These are phyloP conservation scores for Sebastes itinus DNA, from an alignment of 2,797 vertebrate genomes.

Conservation along the genomic window DNA sequence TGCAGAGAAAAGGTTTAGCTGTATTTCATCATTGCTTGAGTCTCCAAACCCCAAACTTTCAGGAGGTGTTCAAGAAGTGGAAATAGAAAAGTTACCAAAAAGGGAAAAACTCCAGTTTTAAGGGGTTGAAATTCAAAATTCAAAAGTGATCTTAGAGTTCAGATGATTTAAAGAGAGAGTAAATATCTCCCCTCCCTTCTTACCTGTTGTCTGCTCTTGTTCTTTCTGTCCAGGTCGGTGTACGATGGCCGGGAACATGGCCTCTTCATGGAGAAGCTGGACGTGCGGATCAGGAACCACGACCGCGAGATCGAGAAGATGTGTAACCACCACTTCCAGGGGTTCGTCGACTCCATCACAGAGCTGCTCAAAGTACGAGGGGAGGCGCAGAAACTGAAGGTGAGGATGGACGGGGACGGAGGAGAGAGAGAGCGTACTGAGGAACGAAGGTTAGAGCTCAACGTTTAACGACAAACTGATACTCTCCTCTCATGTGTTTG, in stretches of 20 bases:
- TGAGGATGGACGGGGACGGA: slow-evolving; percentile 42
- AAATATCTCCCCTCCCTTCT: not conserved
- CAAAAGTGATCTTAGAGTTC: not conserved
- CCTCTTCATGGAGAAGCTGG: slow-evolving; percentile 96
- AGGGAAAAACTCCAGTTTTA: not conserved
- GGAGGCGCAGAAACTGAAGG: slow-evolving; percentile 97
- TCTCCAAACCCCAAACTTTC: not conserved
- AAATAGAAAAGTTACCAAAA: too few species aligned
- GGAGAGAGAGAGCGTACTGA: not conserved
- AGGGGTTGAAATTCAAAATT: not conserved
- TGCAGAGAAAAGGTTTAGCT: not conserved
- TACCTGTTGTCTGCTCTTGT: fast-evolving
- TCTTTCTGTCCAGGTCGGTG: slow-evolving; percentile 85
- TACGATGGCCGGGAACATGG: slow-evolving; percentile 96
- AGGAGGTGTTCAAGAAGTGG: not conserved
- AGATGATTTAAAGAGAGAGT: not conserved
- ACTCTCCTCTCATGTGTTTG: too few species aligned
- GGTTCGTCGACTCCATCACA: slow-evolving; percentile 97
- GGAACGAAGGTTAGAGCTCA: too few species aligned
- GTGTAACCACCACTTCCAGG: slow-evolving; percentile 99
- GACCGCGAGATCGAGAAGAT: slow-evolving; percentile 98
- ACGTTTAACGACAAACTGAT: too few species aligned
- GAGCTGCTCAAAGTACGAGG: slow-evolving; percentile 97
- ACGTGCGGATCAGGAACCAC: slow-evolving; percentile 93
- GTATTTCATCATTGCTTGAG: not conserved